phyloP scores from a whole-genome alignment of 2,888 invertebrate genomes.

The Torymus aiolomorphi region DNA sequence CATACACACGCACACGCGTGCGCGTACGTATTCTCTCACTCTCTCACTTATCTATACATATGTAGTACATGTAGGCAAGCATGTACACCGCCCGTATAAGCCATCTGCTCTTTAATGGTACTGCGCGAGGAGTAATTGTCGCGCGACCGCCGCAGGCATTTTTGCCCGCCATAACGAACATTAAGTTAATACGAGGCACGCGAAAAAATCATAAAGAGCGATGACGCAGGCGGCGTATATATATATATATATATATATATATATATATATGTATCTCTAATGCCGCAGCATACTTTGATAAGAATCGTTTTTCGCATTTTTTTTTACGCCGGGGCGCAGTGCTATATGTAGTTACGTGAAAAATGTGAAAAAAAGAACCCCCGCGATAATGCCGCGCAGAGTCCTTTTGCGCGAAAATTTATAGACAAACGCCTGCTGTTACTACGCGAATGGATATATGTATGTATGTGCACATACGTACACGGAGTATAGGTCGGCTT shows the following conservation, averaged over 20 bases:
- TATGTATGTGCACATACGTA: too few relatives aligned
- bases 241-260: neutral
- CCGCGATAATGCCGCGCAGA: slow-evolving; percentile 2
- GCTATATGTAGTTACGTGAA: slow-evolving; percentile 7
- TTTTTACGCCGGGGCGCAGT: neutral
- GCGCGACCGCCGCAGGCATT: slow-evolving; percentile 14
- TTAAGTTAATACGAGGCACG: slow-evolving; percentile 29
- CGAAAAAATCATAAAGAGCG: slow-evolving; percentile 43
- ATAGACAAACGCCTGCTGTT: neutral
- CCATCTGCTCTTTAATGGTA: slow-evolving; percentile 30
- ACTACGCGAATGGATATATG: neutral
- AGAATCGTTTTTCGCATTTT: slow-evolving; percentile 32
- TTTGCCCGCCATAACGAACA: slow-evolving; percentile 31
- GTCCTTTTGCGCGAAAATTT: slow-evolving; percentile 31
- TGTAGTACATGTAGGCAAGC: slow-evolving; percentile 42
- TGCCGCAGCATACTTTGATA: slow-evolving; percentile 30
- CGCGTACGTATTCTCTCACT: neutral
- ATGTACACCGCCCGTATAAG: slow-evolving; percentile 2
- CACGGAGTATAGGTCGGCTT: neutral
- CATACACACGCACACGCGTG: neutral
- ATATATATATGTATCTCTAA: neutral
- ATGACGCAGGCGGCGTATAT: neutral
- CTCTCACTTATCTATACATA: slow-evolving; percentile 29
- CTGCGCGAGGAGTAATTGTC: slow-evolving; percentile 33
- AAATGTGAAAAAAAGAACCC: slow-evolving; percentile 18